Base-by-base conservation (phyloP, 2,888 invertebrate genomes). In the Oxycera nigricornis region DNA sequence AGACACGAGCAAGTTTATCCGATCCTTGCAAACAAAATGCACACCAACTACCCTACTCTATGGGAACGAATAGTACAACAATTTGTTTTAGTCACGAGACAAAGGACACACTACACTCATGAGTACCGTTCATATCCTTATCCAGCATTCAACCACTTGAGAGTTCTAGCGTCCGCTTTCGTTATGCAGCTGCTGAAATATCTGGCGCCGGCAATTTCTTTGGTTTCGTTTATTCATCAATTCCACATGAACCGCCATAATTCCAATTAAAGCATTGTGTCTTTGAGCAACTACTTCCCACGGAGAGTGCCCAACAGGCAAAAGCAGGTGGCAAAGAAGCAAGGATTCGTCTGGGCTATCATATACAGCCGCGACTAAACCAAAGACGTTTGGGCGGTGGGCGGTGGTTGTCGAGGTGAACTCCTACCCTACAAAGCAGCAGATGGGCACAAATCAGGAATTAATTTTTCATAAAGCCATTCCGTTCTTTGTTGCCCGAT, bases 391-490 rank as follows among this genome's bases (percentile, higher is more conserved):
- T 39, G 39, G 14, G 7, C 9, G 39, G 39, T 9, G 39, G 39
- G 39, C 7, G 39, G 14, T 9, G 7, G 9, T 39, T 39, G 9
- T 39, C 39, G 39, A 39, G 39, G 11, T 55, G 59, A n/a, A n/a
- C n/a, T n/a, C n/a, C n/a, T n/a, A n/a, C n/a, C n/a, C n/a, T n/a
- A n/a, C 17, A 46, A 39, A 41, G 30, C 2, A 41, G 24, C 39
- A 30, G 39, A 17, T 62, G 22, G 41, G 28, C 31, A 55, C 31
- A 70, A 70, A 70, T 55, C 70, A 52, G 1, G 35, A 70, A 70
- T 70, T 70, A 70, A 70, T 70, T 55, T 70, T 70, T 52, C 70
- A 70, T 70, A 70, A 70, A 70, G 70, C 35, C 70, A 55, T 55
- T 70, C 70, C 22, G 70, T 31, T 26, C 52, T 31, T 17, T 55